Evolutionary conservation across 2,113 vertebrate species (phyloP), one percentile per base, ranked within the genome.

Genomic region (Murina feae): DNA sequence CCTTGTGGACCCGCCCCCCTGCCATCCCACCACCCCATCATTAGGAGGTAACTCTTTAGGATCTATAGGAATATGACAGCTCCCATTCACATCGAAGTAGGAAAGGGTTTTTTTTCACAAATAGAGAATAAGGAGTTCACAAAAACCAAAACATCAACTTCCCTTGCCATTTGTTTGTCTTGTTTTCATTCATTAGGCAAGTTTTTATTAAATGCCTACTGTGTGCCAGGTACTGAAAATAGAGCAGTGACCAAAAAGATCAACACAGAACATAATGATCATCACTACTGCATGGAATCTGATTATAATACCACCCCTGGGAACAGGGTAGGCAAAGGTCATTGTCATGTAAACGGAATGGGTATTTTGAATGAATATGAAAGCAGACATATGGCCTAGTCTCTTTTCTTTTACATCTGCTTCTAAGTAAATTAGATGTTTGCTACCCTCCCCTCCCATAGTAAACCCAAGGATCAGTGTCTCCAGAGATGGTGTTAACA

Each of bases 381-480:
- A 94, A 81, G n/a, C 66, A 76, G n/a, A 74, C 39, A 89, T 12
- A 68, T 30, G 44, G 17, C 6, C 14, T 76, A 37, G 32, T 81
- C 25, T 53, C 44, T 14, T 78, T 75, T 8, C 47, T 89, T 92
- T 86, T 63, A 39, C 89, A 51, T 89, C 18, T 37, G 39, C 87
- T 96, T 95, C 14, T 71, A 79, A 91, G 84, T 75, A 84, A 84
- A 92, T 75, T 25, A 68, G 30, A 39, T 78, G 16, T 63, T 93
- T 86, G 32, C 51, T 13, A 7, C 37, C 11, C 5, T 95, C 20
- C 39, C 21, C 17, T 80, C 25, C 10, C 5, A 0, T 28, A 37
- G 58, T 75, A 82, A 91, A 82, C 49, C 32, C 13, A 58, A 81
- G 25, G 66, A 25, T 75, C 66, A 88, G 9, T 83, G 44, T 94